Conservation (phyloP, 92 coral and sea anemone genomes). For the Plumapathes pennacea region DNA sequence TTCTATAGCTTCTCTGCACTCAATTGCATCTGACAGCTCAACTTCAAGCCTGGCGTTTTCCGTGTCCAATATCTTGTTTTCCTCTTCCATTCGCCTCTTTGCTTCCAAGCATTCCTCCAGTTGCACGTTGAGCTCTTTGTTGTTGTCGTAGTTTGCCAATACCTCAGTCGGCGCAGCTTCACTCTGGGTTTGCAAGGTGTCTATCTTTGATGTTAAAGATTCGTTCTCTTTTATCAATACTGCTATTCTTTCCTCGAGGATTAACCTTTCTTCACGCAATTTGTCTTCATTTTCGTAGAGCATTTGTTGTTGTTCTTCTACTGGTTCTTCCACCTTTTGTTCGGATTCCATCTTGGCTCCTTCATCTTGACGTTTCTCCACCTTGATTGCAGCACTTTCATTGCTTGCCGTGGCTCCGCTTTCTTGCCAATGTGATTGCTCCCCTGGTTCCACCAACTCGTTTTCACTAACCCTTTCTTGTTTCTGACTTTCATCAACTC, state of each 20-base stretch:
- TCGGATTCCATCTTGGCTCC: constrained; percentile 6
- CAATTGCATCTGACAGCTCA: constrained; percentile 77
- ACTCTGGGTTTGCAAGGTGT: constrained; percentile 30
- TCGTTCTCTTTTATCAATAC: constrained; percentile 14
- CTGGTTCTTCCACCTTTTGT: constrained; percentile 14
- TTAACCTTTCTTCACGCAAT: too few species aligned
- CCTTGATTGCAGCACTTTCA: neutral
- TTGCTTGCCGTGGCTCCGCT: neutral
- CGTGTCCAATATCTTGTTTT: constrained; percentile 30
- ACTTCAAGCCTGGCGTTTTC: constrained; percentile 73
- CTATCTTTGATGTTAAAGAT: constrained; percentile 12
- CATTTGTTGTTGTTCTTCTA: constrained; percentile 10
- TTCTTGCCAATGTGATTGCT: too few species aligned
- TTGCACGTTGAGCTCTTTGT: constrained; percentile 27
- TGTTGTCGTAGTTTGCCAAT: constrained; percentile 33
- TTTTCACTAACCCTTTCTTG: neutral
- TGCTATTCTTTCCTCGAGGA: too few species aligned
- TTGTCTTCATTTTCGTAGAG: too few species aligned
- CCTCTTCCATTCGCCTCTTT: constrained; percentile 24
- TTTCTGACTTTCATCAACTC: neutral
- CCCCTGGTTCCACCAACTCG: neutral
- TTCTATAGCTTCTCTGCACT: constrained; percentile 60
- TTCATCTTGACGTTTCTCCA: neutral
- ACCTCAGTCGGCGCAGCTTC: constrained; percentile 35
- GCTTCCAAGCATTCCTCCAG: constrained; percentile 21